phyloP scores from a whole-genome alignment of 2,113 vertebrate species.

The Alethe diademata region DNA sequence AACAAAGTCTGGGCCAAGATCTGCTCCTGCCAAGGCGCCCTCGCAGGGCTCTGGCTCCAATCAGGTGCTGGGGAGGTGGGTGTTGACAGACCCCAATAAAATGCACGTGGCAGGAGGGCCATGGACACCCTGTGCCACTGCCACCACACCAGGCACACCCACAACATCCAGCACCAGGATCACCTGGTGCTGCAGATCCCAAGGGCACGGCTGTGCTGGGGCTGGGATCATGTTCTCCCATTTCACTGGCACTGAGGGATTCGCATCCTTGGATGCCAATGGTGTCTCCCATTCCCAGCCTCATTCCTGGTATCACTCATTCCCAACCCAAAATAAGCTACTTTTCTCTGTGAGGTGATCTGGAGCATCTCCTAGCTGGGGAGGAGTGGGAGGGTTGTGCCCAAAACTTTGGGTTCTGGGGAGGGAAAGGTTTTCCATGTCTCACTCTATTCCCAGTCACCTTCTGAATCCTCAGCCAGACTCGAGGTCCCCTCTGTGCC shows the following conservation, averaged over 20 bases:
- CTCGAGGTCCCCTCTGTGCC: not conserved
- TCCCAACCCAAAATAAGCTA: not conserved
- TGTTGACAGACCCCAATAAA: not conserved
- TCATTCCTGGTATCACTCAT: not conserved
- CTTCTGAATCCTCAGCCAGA: not conserved
- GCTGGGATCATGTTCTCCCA: not conserved
- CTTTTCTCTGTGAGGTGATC: not conserved
- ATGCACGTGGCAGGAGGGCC: not conserved
- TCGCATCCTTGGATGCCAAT: not conserved
- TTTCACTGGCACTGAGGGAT: not conserved
- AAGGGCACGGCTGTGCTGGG: not conserved
- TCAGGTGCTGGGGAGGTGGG: not conserved
- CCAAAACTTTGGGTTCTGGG: not conserved
- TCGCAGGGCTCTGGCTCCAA: not conserved
- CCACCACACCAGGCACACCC: not conserved
- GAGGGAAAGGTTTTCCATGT: rapidly evolving
- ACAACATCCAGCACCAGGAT: not conserved
- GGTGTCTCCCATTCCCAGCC: not conserved
- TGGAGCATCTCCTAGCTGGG: not conserved
- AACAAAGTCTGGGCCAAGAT: not conserved
- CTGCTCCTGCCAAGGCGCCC: not conserved
- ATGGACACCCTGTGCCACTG: rapidly evolving
- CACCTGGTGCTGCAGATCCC: rapidly evolving
- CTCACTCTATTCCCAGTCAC: not conserved
- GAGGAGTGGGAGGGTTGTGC: not conserved